Base-by-base conservation (phyloP, 2,888 invertebrate species). In the Caenorhabditis afra region DNA sequence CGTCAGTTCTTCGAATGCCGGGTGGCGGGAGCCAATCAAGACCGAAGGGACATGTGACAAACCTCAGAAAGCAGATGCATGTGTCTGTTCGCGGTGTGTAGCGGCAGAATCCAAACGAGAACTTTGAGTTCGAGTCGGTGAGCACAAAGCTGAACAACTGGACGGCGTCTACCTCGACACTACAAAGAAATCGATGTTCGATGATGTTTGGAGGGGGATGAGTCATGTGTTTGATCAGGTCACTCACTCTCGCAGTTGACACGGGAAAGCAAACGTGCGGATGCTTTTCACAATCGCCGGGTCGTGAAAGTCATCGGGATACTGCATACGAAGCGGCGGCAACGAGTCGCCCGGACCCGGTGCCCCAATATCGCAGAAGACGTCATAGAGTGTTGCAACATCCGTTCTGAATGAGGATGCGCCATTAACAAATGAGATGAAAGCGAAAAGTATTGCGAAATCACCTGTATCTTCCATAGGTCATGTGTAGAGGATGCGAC, bases 121-220 rank as follows among this genome's bases (percentile, higher is more conserved):
- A 97, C 92, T 96, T 96, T 29, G 96, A 95, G 91, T 96, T 96
- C 87, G 94, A 93, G 87, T 95, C 96, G 23, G 98, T 99, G 90
- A 98, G 92, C 62, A 97, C 97, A 92, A 98, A 99, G 29, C 97
- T 97, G 91, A 96, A 99, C 89, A 96, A 94, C 91, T 97, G 96
- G 71, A 97, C 95, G 78, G 94, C 94, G 87, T 90, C 89, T 10
- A 75, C 44, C 16, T 84, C 84, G 10, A 79, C 73, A 20, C 85
- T 85, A 49, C 57, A 84, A 76, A 55, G 20, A 50, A 44, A 12
- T 29, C 29, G 7, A 29, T 7, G 29, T 29, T 29, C n/a, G n/a
- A n/a, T n/a, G n/a, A n/a, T n/a, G n/a, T n/a, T n/a, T n/a, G n/a
- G n/a, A n/a, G 29, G 29, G 29, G 7, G 29, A 29, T 29, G 29